Conservation (phyloP, 2,888 invertebrate species). For the Thereva nobilitata region DNA sequence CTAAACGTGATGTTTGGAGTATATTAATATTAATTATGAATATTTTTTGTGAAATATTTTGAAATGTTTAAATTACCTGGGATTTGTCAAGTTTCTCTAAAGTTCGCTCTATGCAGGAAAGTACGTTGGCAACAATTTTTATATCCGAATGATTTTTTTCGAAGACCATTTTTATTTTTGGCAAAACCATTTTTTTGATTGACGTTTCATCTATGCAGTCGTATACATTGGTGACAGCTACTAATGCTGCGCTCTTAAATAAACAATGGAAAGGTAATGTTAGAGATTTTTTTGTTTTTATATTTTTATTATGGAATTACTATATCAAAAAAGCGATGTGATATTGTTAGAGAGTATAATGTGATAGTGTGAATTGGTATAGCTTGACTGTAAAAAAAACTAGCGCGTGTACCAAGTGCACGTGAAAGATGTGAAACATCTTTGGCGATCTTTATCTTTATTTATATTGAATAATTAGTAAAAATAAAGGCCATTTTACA, state of each 20-base stretch:
- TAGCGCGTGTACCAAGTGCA: no score
- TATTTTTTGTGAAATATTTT: not conserved
- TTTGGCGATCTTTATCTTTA: no score
- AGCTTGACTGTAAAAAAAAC: no score
- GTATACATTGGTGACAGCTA: slow-evolving; percentile 82
- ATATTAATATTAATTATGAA: not conserved
- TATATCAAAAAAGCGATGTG: no score
- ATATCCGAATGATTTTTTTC: slow-evolving; percentile 80
- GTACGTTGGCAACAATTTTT: slow-evolving; percentile 77
- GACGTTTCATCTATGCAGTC: slow-evolving; percentile 82
- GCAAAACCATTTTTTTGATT: slow-evolving; percentile 78
- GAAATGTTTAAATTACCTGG: slow-evolving; percentile 58
- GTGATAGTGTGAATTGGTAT: no score
- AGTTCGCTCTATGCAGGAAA: slow-evolving; percentile 79
- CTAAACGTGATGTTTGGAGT: slow-evolving; percentile 48
- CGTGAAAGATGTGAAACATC: no score
- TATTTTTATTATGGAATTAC: not conserved
- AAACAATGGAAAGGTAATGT: not conserved
- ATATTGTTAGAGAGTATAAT: no score
- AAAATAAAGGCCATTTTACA: no score
- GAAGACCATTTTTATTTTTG: slow-evolving; percentile 78
- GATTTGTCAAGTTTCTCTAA: slow-evolving; percentile 82
- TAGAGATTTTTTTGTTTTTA: not conserved
- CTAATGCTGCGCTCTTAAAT: slow-evolving; percentile 82
- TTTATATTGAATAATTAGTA: no score